Evolutionary conservation across 2,888 invertebrate species (phyloP), one percentile per base, ranked within the genome.

Genomic region (Lasioglossum malachurum): DNA sequence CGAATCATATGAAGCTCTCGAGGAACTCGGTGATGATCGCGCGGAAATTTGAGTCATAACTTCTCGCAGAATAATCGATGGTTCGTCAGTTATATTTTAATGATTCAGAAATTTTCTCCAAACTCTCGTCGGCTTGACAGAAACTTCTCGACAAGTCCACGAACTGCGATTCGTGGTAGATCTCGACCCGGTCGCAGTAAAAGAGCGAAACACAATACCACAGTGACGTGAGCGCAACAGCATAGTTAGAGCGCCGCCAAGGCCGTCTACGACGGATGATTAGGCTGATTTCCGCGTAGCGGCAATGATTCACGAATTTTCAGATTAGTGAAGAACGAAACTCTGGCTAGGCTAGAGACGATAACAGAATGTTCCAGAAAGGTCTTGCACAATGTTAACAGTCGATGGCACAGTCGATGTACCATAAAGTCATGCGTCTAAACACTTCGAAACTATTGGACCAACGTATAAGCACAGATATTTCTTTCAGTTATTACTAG

Each of bases 41-140:
- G 35, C 60, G 31, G 35, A 67, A 19, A 19, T 67, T 35, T 35
- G 67, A 67, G 8, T 35, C 67, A 64, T 31, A 31, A 64, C 16
- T 31, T 64, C 27, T 64, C 2, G 31, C 31, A 23, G 19, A 23
- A 77, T 27, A 67, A 53, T 80, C 77, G 80, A 82, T 80, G 82
- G 38, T 80, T 81, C 69, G 53, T 0, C 41, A 1, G 4, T 16
- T 7, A 2, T 64, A 35, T 35, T 23, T 31, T 64, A 74, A 27
- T 91, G 91, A 90, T 60, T 90, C 91, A 91, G 44, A 64, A 79
- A 88, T 89, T 84, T 91, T 82, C 84, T 84, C 78, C 31, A 87
- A 78, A 89, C 69, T 31, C 74, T 14, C 35, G 27, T 7, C 41
- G 60, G 41, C 35, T 31, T 41, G 77, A 78, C 38, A 49, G 76